Evolutionary conservation across 2,888 invertebrate species (phyloP).

Genomic region (Melanargia galathea): DNA sequence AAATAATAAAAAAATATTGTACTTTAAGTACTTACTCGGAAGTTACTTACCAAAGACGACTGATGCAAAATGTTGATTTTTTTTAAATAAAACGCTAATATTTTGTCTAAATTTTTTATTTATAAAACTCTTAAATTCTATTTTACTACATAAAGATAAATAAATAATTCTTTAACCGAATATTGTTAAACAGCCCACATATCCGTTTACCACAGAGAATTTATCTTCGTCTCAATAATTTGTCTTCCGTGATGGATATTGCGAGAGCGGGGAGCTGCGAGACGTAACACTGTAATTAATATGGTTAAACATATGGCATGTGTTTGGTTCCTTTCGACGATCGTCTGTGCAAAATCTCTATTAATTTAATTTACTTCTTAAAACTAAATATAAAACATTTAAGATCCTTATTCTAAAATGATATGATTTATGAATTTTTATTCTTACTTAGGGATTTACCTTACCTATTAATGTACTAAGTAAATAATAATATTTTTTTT

Average conservation of each 20-base stretch:
- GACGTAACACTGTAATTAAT: constrained; percentile 22
- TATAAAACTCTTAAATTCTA: constrained; percentile 38
- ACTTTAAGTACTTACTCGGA: no score
- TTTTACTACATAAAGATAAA: constrained; percentile 34
- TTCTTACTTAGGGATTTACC: constrained; percentile 17
- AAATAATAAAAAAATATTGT: not conserved
- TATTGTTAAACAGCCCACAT: constrained; percentile 22
- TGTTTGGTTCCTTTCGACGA: constrained; percentile 12
- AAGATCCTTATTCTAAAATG: constrained; percentile 62
- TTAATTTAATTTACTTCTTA: constrained; percentile 34
- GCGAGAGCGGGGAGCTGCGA: constrained; percentile 13
- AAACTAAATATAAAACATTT: constrained; percentile 44
- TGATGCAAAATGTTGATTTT: not conserved
- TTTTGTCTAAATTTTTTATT: constrained; percentile 33
- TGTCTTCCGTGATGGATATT: constrained; percentile 27
- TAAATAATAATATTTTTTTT: constrained; percentile 11
- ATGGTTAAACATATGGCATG: constrained; percentile 15
- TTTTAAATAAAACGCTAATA: not conserved
- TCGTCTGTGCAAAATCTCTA: not conserved
- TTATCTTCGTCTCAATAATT: constrained; percentile 23
- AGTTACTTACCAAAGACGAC: no score
- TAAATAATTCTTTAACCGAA: constrained; percentile 28
- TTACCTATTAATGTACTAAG: not conserved
- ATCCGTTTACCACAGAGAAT: constrained; percentile 22
- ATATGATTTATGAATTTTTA: constrained; percentile 65